Conservation (phyloP, 2,113 vertebrate genomes). For the Ptilorrhoa leucosticta region DNA sequence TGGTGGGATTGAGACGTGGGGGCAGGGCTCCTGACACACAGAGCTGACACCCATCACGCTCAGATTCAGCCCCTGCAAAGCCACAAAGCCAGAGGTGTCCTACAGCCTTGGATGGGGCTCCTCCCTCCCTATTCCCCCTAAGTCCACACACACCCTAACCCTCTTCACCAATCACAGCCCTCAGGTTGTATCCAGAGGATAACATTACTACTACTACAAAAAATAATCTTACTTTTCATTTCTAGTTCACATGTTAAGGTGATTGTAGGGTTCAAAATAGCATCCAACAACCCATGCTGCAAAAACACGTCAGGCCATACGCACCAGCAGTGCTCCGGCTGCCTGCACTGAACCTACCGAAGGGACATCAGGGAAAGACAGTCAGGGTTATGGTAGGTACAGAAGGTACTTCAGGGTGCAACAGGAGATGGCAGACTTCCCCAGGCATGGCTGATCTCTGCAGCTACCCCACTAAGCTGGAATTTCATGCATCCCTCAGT, state of each 20-base stretch:
- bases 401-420: neutral
- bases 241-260: neutral
- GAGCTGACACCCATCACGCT: neutral
- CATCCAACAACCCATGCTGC: neutral
- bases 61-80: neutral
- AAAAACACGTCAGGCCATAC: fast-evolving
- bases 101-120: neutral
- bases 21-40: neutral
- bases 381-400: fast-evolving
- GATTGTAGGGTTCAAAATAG: neutral
- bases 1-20: neutral
- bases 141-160: neutral
- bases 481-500: neutral
- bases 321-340: neutral
- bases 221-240: neutral
- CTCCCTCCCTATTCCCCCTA: neutral
- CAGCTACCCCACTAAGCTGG: neutral
- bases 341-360: neutral
- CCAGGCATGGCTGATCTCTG: neutral
- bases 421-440: neutral
- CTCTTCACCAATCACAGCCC: neutral
- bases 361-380: neutral
- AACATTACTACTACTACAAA: neutral
- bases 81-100: neutral
- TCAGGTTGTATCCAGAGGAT: neutral